These are phyloP conservation scores for Nezara viridula DNA, from an alignment of 2,888 invertebrate genomes.

Conservation along the genomic window DNA sequence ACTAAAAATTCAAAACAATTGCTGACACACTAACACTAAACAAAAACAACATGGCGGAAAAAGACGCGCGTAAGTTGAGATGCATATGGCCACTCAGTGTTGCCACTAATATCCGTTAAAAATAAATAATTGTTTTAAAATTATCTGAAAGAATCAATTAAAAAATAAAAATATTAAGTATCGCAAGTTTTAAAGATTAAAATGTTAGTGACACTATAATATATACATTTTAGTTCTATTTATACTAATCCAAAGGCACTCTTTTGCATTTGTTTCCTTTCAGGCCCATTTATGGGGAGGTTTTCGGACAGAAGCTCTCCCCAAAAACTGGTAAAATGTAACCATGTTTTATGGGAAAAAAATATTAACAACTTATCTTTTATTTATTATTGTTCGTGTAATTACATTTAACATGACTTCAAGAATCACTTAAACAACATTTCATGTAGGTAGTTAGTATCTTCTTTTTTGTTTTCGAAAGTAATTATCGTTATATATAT, in stretches of 20 bases:
- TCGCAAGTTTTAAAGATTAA: not conserved
- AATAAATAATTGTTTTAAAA: not conserved
- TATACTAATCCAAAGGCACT: not conserved
- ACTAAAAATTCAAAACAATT: conserved; percentile 53
- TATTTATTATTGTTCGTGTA: too few relatives aligned
- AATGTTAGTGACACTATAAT: not conserved
- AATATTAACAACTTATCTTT: too few relatives aligned
- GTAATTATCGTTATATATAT: too few relatives aligned
- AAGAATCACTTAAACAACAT: too few relatives aligned
- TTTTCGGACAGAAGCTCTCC: too few relatives aligned
- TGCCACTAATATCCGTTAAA: conserved; percentile 17
- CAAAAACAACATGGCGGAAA: conserved; percentile 59
- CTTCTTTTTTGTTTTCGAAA: too few relatives aligned
- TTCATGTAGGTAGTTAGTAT: too few relatives aligned
- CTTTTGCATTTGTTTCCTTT: not conserved
- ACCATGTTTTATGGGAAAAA: too few relatives aligned
- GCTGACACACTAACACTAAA: conserved; percentile 52
- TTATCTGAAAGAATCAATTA: not conserved
- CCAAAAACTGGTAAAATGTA: too few relatives aligned
- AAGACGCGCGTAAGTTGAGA: conserved; percentile 57
- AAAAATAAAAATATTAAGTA: not conserved
- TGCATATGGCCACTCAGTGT: conserved; percentile 50
- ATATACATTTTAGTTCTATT: not conserved
- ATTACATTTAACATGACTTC: too few relatives aligned
- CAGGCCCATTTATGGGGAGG: too few relatives aligned